A percentile compares a stretch with the other conserved stretches of the same genome.
Evolutionary conservation across 2,888 invertebrate genomes (phyloP).

Genomic region (Pecten maximus): DNA sequence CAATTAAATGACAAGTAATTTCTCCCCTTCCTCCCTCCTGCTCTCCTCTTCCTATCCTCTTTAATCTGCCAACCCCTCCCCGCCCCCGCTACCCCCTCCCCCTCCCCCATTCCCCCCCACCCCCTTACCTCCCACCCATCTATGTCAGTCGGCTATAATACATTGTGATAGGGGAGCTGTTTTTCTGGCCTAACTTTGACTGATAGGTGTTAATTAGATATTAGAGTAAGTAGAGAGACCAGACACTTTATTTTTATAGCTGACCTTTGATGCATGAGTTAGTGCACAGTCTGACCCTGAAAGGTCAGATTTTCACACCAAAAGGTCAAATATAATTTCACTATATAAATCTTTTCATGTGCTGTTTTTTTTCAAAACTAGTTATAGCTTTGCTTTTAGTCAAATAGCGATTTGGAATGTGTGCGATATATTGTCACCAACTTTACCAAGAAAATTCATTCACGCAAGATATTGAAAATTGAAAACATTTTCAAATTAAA

Average conservation of each 20-base stretch:
- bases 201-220: slow-evolving; percentile 20
- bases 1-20: not conserved
- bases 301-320: not conserved
- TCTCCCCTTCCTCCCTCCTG: not conserved
- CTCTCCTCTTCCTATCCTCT: not conserved
- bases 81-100: not conserved
- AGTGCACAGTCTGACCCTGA: not conserved
- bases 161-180: not conserved
- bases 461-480: not conserved
- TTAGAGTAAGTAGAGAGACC: not conserved
- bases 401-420: too few relatives aligned
- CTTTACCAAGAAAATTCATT: too few relatives aligned
- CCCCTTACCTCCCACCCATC: not conserved
- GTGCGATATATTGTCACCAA: too few relatives aligned
- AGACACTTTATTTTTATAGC: not conserved
- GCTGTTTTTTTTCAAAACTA: not conserved
- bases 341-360: not conserved
- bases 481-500: not conserved
- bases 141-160: not conserved
- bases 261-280: not conserved
- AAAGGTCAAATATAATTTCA: not conserved
- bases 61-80: too few relatives aligned
- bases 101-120: not conserved
- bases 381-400: too few relatives aligned
- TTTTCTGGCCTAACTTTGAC: not conserved